Base-by-base conservation (phyloP, 1,140 invertebrate genomes). In the Sarcophaga peregrina region DNA sequence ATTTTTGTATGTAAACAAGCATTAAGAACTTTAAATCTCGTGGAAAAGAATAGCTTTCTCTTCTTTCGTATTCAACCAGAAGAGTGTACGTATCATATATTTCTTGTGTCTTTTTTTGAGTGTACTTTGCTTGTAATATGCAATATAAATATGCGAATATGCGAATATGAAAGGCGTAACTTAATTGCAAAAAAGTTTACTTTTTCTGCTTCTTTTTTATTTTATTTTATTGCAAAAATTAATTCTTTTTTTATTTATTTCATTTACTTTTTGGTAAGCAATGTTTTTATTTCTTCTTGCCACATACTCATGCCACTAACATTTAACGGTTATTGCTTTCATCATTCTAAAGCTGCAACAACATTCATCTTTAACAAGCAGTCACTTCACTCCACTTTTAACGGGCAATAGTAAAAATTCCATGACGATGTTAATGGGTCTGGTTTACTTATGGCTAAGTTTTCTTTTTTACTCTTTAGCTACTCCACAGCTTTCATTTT, bases 361-460 rank as follows among this genome's bases (percentile, higher is more conserved):
- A 68, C 17, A 68, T 68, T 68, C 62, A 68, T 10, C 20, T 68
- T 17, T 68, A 15, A 17, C 17, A 68, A 68, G 17, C 62, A 25
- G 17, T 20, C 8, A 58, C 54, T n/a, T 58, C 54, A 58, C 13
- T 58, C 13, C 15, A n/a, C 13, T n/a, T n/a, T 58, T 68, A 20
- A 20, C n/a, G 17, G 8, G 20, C 8, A 68, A 68, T 68, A 68
- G 62, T 68, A 68, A 68, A 68, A 68, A 68, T 68, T 68, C n/a
- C n/a, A 68, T 68, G 62, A 20, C 20, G 17, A n/a, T n/a, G n/a
- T 68, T 68, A 25, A 68, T 68, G 8, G 8, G 62, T 68, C 62
- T 68, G 62, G 62, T 68, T 68, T 68, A 58, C 54, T 58, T 58
- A 58, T 58, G 54, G 13, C 7, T 58, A 37, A n/a, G 54, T 58